Base-by-base conservation (phyloP, 2,797 vertebrate species). In the Chanos chanos region DNA sequence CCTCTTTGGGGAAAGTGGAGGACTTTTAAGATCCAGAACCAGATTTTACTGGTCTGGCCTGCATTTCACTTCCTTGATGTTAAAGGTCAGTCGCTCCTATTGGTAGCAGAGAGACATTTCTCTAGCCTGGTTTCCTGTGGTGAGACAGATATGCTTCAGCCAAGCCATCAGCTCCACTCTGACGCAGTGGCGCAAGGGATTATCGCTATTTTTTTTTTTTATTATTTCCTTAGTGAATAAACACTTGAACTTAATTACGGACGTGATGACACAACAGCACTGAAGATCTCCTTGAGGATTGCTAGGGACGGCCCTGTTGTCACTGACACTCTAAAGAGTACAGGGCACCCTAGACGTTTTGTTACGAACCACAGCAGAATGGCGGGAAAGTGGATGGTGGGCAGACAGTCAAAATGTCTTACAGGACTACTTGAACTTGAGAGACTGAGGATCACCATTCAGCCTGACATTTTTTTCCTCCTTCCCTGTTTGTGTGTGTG, bases 201-300 rank as follows among this genome's bases (percentile, higher is more conserved):
- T 58, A 50, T 15, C 10, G 24, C 41, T 59, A 31, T 57, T 45
- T 60, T 33, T 58, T 10, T 31, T 64, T 10, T 18, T 27, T 33
- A 22, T n/a, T 12, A 16, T 55, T 53, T 43, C 45, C 36, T 69
- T 58, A 55, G 56, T 24, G 47, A 62, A 22, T 60, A 68, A 64
- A 70, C 72, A 75, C 76, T 80, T 80, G 59, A 84, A 82, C 62
- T 75, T 67, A 63, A 19, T 41, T 28, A 69, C 68, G 19, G 61
- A 70, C 77, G 61, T 64, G 56, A 64, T 18, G 41, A 22, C 21
- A 61, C 62, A 64, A 56, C 45, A 66, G 74, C 76, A 82, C 81
- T 81, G 77, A 78, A 34, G 55, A 18, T 53, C 59, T 40, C 27
- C 8, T 55, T 33, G 40, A 45, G 41, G 40, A 47, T 43, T 55